A percentile compares a stretch with the other conserved stretches of the same genome.
phyloP scores from a whole-genome alignment of 1,140 invertebrate species.

The Eubasilissa regina region DNA sequence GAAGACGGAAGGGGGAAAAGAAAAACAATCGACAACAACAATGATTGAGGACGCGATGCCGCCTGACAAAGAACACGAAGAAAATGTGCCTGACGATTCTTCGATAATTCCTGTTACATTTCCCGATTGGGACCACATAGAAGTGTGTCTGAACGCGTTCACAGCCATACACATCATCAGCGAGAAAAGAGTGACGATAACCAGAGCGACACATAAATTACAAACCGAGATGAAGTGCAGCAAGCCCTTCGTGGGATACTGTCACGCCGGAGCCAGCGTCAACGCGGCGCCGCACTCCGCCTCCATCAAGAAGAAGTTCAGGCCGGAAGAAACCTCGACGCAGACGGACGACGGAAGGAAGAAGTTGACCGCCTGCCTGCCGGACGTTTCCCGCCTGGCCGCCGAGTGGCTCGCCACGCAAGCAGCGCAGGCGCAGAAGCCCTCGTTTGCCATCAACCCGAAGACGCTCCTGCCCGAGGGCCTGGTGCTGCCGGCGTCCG shows the following conservation, averaged over 20 bases:
- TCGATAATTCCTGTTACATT: not conserved
- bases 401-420: constrained; percentile 58
- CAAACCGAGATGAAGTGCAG: constrained; percentile 54
- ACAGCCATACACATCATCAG: constrained; percentile 56
- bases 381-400: constrained; percentile 40
- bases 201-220: constrained; percentile 52
- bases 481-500: constrained; percentile 66
- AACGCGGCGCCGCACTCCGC: constrained; percentile 18
- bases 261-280: not conserved
- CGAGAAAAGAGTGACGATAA: constrained; percentile 57
- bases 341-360: constrained; percentile 22
- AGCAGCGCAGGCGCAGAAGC: constrained; percentile 60
- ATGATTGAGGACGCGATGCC: constrained; percentile 20
- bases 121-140: constrained; percentile 53
- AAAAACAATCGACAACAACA: constrained; percentile 20
- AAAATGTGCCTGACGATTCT: constrained; percentile 32
- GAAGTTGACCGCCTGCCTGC: constrained; percentile 27
- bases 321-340: constrained; percentile 9
- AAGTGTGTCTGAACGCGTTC: constrained; percentile 56
- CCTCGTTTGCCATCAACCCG: constrained; percentile 60
- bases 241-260: constrained; percentile 39
- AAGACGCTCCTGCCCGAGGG: constrained; percentile 65
- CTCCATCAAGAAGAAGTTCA: constrained; percentile 37
- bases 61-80: not conserved
- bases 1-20: constrained; percentile 2